These are phyloP conservation scores for Helicoverpa armigera DNA, from an alignment of 1,140 invertebrate species.

Conservation along the genomic window DNA sequence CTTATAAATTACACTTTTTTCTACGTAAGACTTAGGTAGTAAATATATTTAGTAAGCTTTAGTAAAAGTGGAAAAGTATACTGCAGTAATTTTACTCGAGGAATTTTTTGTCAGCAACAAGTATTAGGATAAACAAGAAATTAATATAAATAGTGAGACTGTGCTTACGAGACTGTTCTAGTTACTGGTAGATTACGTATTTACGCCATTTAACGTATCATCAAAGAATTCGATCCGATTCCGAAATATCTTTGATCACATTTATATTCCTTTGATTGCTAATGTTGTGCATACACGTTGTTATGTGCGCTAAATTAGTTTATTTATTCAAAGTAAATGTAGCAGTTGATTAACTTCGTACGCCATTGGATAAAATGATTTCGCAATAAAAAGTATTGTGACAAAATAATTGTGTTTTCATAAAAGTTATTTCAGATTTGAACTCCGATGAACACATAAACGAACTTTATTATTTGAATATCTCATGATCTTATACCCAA, in stretches of 20 bases:
- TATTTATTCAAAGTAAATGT: neutral
- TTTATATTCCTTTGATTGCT: neutral
- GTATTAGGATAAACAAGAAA: no score
- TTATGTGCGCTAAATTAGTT: neutral
- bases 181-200: no score
- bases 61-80: no score
- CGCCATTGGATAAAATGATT: neutral
- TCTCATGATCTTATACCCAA: neutral
- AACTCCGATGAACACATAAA: no score
- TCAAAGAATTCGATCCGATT: neutral
- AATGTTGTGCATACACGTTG: neutral
- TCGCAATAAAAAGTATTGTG: no score
- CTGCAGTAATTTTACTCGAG: no score
- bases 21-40: neutral
- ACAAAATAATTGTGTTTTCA: no score
- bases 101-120: no score
- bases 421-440: no score
- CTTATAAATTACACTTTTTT: constrained; percentile 18
- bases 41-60: no score
- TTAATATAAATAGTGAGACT: no score
- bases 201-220: neutral
- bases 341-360: constrained; percentile 4
- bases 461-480: neutral
- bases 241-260: neutral
- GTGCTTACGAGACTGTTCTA: no score